Percentiles rank a stretch among this genome's conserved stretches.
Evolutionary conservation across 2,888 invertebrate species (phyloP).

Genomic region (Conchocele bisecta): DNA sequence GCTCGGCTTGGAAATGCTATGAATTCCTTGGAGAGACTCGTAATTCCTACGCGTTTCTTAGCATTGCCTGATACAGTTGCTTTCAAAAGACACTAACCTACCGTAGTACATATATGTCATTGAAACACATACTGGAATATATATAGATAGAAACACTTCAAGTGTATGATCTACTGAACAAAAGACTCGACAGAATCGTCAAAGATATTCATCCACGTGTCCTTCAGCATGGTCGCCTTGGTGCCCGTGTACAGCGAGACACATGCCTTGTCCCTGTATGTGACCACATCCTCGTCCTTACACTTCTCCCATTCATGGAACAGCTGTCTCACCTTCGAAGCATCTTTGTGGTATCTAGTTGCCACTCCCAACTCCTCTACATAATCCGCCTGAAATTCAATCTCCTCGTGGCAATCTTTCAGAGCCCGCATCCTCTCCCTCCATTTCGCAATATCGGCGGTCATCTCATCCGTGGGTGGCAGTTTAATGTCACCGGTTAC

Average conservation of each 20-base stretch:
- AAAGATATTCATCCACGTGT: conserved; percentile 43
- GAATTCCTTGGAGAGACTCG: too few species aligned
- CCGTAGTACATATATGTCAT: too few species aligned
- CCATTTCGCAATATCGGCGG: conserved; percentile 25
- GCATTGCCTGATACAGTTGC: too few species aligned
- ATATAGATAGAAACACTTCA: too few species aligned
- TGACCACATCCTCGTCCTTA: conserved; percentile 32
- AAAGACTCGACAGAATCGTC: conserved; percentile 56
- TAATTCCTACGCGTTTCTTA: too few species aligned
- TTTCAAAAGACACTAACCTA: too few species aligned
- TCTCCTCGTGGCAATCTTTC: conserved; percentile 30
- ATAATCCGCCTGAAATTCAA: conserved; percentile 46
- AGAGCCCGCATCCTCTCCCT: conserved; percentile 7
- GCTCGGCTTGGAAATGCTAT: too few species aligned
- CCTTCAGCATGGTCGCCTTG: conserved; percentile 2
- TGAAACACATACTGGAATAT: too few species aligned
- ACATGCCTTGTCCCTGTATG: conserved; percentile 40
- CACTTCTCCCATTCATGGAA: conserved; percentile 35
- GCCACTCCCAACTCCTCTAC: conserved; percentile 34
- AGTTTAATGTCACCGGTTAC: neutral
- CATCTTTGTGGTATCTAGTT: conserved; percentile 19
- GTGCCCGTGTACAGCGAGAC: conserved; percentile 35
- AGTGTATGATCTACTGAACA: conserved; percentile 34
- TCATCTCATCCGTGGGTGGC: conserved; percentile 19
- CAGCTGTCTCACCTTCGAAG: conserved; percentile 1